Conservation (phyloP, 2,797 vertebrate genomes). For the Acanthurus lineatus region DNA sequence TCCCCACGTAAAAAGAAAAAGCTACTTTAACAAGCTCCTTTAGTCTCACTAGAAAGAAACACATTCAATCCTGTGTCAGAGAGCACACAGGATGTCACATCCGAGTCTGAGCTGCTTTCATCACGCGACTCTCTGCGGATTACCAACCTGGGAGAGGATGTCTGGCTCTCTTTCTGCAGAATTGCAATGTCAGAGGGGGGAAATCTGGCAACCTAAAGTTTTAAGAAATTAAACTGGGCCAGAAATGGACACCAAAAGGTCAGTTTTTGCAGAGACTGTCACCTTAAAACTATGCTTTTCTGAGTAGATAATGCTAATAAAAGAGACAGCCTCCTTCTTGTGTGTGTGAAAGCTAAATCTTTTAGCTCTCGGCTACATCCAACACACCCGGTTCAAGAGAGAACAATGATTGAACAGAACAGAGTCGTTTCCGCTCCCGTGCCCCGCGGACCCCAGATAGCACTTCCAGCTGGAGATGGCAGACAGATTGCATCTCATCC, state of each 20-base stretch:
- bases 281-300: constrained; percentile 2
- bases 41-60: constrained; percentile 16
- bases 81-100: constrained; percentile 30
- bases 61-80: constrained; percentile 33
- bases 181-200: constrained; percentile 20
- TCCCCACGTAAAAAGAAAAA: constrained; percentile 36
- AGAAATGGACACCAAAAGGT: constrained; percentile 15
- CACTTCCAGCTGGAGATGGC: constrained; percentile 71
- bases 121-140: constrained; percentile 32
- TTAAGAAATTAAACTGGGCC: constrained; percentile 5
- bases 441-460: constrained; percentile 38
- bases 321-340: constrained; percentile 7
- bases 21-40: constrained; percentile 53
- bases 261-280: not conserved
- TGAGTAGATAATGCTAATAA: constrained; percentile 31
- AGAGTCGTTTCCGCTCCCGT: constrained; percentile 69
- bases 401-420: constrained; percentile 68
- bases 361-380: constrained; percentile 27
- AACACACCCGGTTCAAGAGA: constrained; percentile 21
- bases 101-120: constrained; percentile 33
- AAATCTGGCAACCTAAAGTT: constrained; percentile 6
- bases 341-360: constrained; percentile 25
- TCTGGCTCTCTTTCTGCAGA: not conserved
- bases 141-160: constrained; percentile 10
- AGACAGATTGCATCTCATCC: constrained; percentile 76